These are phyloP conservation scores for Celastrina argiolus DNA, from an alignment of 2,888 invertebrate genomes.

Conservation along the genomic window DNA sequence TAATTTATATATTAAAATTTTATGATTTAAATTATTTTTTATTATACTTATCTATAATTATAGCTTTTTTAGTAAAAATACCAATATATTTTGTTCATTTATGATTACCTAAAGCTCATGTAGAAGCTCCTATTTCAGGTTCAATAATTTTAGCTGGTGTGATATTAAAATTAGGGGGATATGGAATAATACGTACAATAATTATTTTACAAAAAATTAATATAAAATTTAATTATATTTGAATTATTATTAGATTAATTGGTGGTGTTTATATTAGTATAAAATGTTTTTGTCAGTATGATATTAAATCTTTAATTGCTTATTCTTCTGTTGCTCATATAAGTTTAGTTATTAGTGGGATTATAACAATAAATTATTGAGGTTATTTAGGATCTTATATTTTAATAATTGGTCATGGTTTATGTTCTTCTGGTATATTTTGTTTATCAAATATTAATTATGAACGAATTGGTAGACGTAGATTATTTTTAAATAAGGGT, in stretches of 20 bases:
- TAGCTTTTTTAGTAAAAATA: slow-evolving; percentile 84
- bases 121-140: slow-evolving; percentile 84
- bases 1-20: slow-evolving; percentile 73
- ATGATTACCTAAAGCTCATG: slow-evolving; percentile 86
- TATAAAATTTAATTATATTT: slow-evolving; percentile 71
- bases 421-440: slow-evolving; percentile 82
- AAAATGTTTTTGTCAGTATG: slow-evolving; percentile 80
- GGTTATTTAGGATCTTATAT: slow-evolving; percentile 71
- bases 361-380: slow-evolving; percentile 77
- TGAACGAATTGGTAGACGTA: slow-evolving; percentile 79
- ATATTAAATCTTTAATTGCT: slow-evolving; percentile 85
- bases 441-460: slow-evolving; percentile 81
- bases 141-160: slow-evolving; percentile 86
- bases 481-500: slow-evolving; percentile 80
- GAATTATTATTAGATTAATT: slow-evolving; percentile 74
- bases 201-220: slow-evolving; percentile 64
- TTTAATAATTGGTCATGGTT: slow-evolving; percentile 81
- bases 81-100: slow-evolving; percentile 84
- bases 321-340: slow-evolving; percentile 86
- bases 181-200: slow-evolving; percentile 65
- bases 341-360: slow-evolving; percentile 77
- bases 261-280: slow-evolving; percentile 80
- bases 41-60: slow-evolving; percentile 74
- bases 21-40: slow-evolving; percentile 58
- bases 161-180: slow-evolving; percentile 83